Percentiles rank a stretch among this genome's conserved stretches.
Conservation (phyloP, 1,140 invertebrate genomes). For the Hycleus cichorii region DNA sequence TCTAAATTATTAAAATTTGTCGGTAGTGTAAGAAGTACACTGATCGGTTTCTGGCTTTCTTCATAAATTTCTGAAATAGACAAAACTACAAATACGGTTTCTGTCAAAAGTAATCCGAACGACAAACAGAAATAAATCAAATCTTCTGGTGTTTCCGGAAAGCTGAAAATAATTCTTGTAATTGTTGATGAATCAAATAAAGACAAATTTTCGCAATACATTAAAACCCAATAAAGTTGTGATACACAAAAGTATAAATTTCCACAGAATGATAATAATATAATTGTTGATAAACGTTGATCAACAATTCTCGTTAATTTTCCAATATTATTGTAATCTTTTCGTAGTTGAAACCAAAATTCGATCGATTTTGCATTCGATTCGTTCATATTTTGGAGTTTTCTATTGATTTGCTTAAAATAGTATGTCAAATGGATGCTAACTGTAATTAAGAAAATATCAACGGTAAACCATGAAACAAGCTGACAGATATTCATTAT, state of each 20-base stretch:
- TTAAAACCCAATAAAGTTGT: conserved; percentile 6
- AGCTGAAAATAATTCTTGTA: not conserved
- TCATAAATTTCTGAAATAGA: conserved; percentile 4
- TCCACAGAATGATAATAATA: conserved; percentile 1
- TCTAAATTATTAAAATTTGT: not conserved
- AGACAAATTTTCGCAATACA: not conserved
- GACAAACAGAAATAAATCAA: conserved; percentile 6
- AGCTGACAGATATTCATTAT: conserved; percentile 2
- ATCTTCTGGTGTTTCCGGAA: not conserved
- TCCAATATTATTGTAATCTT: conserved; percentile 6
- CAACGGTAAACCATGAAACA: conserved; percentile 1
- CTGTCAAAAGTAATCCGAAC: conserved; percentile 1
- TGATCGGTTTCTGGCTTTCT: conserved; percentile 5
- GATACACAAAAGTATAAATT: conserved; percentile 2
- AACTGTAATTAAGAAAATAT: conserved; percentile 2
- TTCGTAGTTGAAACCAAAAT: conserved; percentile 2
- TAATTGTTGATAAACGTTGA: not conserved
- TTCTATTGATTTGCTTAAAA: not conserved
- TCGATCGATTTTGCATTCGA: too few relatives aligned
- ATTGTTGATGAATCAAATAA: too few relatives aligned
- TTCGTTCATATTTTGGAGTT: not conserved
- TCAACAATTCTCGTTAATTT: conserved; percentile 1
- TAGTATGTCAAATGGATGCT: not conserved
- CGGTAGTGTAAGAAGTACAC: not conserved
- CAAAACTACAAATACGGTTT: not conserved